Evolutionary conservation across 1,140 invertebrate species (phyloP).

Genomic region (Phymorhynchus buccinoides): DNA sequence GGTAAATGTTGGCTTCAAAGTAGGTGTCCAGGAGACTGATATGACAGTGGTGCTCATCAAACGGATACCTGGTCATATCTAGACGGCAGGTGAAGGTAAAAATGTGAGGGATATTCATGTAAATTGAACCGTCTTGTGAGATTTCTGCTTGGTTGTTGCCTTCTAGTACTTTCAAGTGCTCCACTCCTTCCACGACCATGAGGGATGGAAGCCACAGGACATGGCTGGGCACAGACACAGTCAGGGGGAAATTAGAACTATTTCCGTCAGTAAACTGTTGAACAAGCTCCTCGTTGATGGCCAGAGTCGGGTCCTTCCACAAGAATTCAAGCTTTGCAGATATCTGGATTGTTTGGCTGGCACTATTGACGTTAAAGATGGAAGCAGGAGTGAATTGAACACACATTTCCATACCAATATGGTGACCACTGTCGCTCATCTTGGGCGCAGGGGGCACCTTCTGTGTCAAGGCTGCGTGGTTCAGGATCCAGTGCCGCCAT

Average conservation of each 20-base stretch:
- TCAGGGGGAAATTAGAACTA: not conserved
- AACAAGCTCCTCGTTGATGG: not conserved
- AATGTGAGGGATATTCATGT: not conserved
- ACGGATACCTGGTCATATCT: not conserved
- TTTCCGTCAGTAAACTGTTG: not conserved
- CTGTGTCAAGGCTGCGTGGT: not conserved
- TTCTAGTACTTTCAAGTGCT: not conserved
- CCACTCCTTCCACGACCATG: not conserved
- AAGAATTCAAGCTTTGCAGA: not conserved
- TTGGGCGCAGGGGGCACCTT: constrained; percentile 12
- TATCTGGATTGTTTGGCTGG: not conserved
- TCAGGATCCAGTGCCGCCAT: not conserved
- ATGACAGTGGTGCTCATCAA: not conserved
- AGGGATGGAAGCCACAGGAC: not conserved
- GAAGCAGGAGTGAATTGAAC: not conserved
- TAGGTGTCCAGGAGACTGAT: not conserved
- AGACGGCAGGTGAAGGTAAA: not conserved
- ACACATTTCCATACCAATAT: not conserved
- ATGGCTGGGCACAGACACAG: not conserved
- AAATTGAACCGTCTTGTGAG: not conserved
- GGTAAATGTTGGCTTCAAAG: not conserved
- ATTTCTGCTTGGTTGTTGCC: not conserved
- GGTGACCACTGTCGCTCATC: not conserved
- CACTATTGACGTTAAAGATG: not conserved
- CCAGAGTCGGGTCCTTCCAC: not conserved